Evolutionary conservation across 2,888 invertebrate species (phyloP).

Genomic region (Apamea epomidion): DNA sequence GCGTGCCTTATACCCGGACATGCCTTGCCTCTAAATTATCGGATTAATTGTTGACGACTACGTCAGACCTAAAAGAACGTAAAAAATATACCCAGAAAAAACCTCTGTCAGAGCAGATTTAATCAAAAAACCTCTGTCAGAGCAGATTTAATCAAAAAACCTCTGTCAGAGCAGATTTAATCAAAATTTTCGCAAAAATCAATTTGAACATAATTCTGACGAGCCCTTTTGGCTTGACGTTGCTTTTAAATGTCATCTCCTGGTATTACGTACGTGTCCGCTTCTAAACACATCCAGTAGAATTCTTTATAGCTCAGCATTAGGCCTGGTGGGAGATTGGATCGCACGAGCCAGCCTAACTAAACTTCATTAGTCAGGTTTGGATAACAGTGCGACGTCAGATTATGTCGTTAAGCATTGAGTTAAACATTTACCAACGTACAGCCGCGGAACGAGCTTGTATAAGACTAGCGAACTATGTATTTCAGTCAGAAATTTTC

Average conservation of each 20-base stretch:
- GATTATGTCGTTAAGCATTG: constrained; percentile 74
- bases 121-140: not conserved
- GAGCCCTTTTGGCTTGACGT: not conserved
- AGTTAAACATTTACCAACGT: constrained; percentile 62
- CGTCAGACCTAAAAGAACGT: not conserved
- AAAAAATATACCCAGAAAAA: not conserved
- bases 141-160: not conserved
- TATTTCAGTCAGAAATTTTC: not conserved
- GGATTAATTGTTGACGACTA: not conserved
- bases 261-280: not conserved
- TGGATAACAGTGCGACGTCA: constrained; percentile 76
- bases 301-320: constrained; percentile 52
- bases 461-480: not conserved
- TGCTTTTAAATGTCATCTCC: not conserved
- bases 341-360: constrained; percentile 82
- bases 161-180: not conserved
- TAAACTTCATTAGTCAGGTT: constrained; percentile 87
- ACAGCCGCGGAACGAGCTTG: constrained; percentile 4
- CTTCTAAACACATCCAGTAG: constrained; percentile 59
- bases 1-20: not conserved
- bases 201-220: not conserved
- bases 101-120: not conserved
- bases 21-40: not conserved
- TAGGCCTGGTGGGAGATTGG: constrained; percentile 81
- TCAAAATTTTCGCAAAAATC: not conserved